These are phyloP conservation scores for Patella pellucida DNA, from an alignment of 2,888 invertebrate genomes.

Conservation along the genomic window DNA sequence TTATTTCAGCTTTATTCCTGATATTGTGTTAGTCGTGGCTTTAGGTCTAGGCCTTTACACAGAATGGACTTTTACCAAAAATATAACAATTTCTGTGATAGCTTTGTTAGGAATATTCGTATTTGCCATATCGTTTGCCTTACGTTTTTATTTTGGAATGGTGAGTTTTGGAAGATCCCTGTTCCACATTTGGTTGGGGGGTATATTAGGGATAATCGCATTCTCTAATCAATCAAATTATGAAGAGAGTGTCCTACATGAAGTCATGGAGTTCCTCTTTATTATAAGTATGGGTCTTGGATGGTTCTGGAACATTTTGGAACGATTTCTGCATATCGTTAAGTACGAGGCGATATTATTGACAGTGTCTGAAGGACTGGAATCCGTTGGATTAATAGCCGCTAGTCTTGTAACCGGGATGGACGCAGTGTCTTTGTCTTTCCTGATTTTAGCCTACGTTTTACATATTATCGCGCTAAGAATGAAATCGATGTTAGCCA, in stretches of 20 bases:
- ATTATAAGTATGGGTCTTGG: constrained; percentile 57
- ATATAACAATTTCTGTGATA: constrained; percentile 56
- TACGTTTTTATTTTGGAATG: constrained; percentile 63
- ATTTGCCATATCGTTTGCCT: constrained; percentile 59
- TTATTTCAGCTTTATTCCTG: constrained; percentile 59
- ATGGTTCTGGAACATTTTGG: constrained; percentile 58
- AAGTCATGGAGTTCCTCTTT: constrained; percentile 64
- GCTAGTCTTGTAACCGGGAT: constrained; percentile 57
- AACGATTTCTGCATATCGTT: constrained; percentile 47
- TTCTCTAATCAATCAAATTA: constrained; percentile 56
- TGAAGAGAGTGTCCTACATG: constrained; percentile 54
- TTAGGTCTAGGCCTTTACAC: constrained; percentile 64
- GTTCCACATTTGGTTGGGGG: constrained; percentile 65
- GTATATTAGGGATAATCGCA: constrained; percentile 63
- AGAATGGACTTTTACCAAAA: constrained; percentile 58
- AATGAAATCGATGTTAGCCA: constrained; percentile 61
- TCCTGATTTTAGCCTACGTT: constrained; percentile 56
- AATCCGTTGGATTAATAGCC: constrained; percentile 61
- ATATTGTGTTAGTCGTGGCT: constrained; percentile 58
- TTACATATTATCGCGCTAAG: constrained; percentile 62
- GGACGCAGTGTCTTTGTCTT: constrained; percentile 51
- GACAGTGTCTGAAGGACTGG: constrained; percentile 52
- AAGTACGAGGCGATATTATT: constrained; percentile 46
- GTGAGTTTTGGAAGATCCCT: constrained; percentile 56
- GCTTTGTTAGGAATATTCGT: constrained; percentile 60